Base-by-base conservation (phyloP, 2,113 vertebrate genomes). In the Hippocampus barbouri region DNA sequence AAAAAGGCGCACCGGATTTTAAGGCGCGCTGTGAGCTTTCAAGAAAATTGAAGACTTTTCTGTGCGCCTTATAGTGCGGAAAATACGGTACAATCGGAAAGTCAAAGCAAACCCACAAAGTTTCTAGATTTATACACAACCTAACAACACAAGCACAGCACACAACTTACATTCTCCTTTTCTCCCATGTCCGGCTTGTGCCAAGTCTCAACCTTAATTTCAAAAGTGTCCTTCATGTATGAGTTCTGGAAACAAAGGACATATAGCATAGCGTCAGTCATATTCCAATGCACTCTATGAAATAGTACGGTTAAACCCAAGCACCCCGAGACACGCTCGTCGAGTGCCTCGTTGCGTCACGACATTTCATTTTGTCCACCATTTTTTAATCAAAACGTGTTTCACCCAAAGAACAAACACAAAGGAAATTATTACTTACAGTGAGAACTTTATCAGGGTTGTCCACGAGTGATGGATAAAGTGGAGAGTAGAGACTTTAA, bases 181-280 rank as follows among this genome's bases (percentile, higher is more conserved):
- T 92, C 93, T 66, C 97, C 97, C 73, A 96, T 87, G 84, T 99
- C 97, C 25, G 95, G 93, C 88, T 96, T 98, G 91, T 98, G 97
- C 97, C 96, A 98, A 4, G 97, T 98, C 92, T 97, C 96, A 71
- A 98, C 98, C 92, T 95, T 96, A 85, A 98, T 94, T 85, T 93
- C 80, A 83, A 99, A 99, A 65, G 94, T 92, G 43, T 97, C 95
- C 71, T 95, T 94, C 97, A 97, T 97, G 90, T 95, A 98, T 53
- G 93, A 90, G 72, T 95, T 99, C 97, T 99, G 89, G 16, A 69
- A 72, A 43, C 66, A 69, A 2, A 23, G 7, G 14, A 71, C 21
- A 78, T 20, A 70, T 0, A 45, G 0, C 1, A 66, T 10, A 45
- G 5, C 8, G 14, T 79, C 60, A 77, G 60, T 2, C 65, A 69